Evolutionary conservation across 2,888 invertebrate genomes (phyloP).

Genomic region (Leptopilina syphax): DNA sequence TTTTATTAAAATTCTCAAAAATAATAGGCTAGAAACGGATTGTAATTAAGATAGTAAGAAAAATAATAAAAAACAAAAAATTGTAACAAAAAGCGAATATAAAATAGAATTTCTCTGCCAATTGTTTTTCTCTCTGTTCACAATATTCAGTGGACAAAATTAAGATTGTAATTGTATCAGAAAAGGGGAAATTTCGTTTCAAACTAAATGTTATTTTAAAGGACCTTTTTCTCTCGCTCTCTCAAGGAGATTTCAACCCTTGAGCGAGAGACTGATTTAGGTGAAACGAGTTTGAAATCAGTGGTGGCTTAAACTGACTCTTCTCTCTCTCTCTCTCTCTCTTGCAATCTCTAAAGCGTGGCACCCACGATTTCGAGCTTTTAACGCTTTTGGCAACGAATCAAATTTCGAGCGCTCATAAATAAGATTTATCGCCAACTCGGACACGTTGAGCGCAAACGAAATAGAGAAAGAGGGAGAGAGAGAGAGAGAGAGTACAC

Average conservation of each 20-base stretch:
- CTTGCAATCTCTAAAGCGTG: not conserved
- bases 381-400: slow-evolving; percentile 57
- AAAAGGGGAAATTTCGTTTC: too few relatives aligned
- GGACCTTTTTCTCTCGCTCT: not conserved
- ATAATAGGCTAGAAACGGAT: too few relatives aligned
- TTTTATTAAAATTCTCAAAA: too few relatives aligned
- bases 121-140: too few relatives aligned
- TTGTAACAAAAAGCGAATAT: too few relatives aligned
- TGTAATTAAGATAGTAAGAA: too few relatives aligned
- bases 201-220: not conserved
- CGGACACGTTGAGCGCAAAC: slow-evolving; percentile 38
- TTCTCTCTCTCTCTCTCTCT: too few relatives aligned
- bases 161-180: too few relatives aligned
- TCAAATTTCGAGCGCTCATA: slow-evolving; percentile 51
- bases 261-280: slow-evolving; percentile 8
- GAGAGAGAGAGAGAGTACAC: not conserved
- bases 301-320: slow-evolving; percentile 3
- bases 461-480: not conserved
- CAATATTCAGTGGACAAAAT: too few relatives aligned
- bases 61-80: too few relatives aligned
- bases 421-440: slow-evolving; percentile 55
- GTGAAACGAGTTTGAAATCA: not conserved
- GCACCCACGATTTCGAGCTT: slow-evolving; percentile 48
- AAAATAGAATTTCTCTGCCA: too few relatives aligned
- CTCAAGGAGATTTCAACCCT: not conserved